phyloP scores from a whole-genome alignment of 2,797 vertebrate genomes.

The Podarcis siculus region DNA sequence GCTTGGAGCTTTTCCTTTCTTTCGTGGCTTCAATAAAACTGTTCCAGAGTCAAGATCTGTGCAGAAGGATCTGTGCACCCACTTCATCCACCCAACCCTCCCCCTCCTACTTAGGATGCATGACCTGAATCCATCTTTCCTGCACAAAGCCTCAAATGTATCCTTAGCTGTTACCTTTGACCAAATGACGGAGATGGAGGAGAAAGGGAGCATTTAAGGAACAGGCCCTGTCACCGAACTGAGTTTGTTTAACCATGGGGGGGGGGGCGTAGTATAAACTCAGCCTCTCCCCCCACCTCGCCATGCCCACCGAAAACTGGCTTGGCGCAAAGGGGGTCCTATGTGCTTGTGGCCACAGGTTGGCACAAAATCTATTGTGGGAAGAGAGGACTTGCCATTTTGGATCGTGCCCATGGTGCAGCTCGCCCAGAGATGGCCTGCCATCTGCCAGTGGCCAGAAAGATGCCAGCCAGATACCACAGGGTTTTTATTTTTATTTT shows the following conservation, averaged over 20 bases:
- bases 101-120: not conserved
- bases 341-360: not conserved
- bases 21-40: not conserved
- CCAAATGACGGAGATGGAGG: not conserved
- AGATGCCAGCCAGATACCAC: no score
- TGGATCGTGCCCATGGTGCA: not conserved
- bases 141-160: not conserved
- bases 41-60: not conserved
- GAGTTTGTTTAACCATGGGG: slow-evolving; percentile 14
- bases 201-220: slow-evolving; percentile 27
- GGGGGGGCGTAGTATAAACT: not conserved
- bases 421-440: not conserved
- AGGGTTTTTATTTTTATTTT: no score
- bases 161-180: slow-evolving; percentile 13
- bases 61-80: no score
- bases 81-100: no score
- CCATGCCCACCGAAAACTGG: not conserved
- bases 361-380: not conserved
- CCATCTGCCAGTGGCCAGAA: not conserved
- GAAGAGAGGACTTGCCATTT: not conserved
- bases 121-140: not conserved
- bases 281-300: not conserved
- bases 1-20: not conserved
- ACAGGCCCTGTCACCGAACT: no score
- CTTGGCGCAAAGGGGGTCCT: not conserved